Base-by-base conservation (phyloP, 2,888 invertebrate species). In the Embidobia sp. region DNA sequence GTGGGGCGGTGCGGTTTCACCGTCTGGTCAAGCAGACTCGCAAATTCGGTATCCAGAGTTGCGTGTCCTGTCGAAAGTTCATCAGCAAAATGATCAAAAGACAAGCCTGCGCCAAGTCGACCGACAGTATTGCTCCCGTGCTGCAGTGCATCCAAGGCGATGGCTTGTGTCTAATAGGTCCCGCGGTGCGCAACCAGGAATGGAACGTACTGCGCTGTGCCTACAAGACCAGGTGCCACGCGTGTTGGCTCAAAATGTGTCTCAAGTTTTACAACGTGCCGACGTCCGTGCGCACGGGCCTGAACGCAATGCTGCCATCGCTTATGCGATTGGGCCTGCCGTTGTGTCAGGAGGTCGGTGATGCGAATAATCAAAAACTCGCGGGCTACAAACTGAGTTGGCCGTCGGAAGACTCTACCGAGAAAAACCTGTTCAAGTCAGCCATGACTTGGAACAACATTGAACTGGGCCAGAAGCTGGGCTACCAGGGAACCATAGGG, bases 241-340 rank as follows among this genome's bases (percentile, higher is more conserved):
- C 96, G 10, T 97, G 97, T 88, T 96, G 97, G 95, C 91, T 97
- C 7, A 95, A 94, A 90, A 93, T 95, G 91, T 96, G 96, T 87
- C 90, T 96, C 40, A 93, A 94, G 84, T 93, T 94, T 72, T 95
- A 95, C 89, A 94, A 95, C 89, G 93, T 96, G 86, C 94, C 96
- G 51, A 90, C 92, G 19, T 92, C 92, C 33, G 91, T 95, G 72
- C 93, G 93, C 85, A 91, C 93, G 74, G 93, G 93, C 51, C 90
- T 96, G 59, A 92, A 92, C 77, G 91, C 93, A 55, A 92, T 95
- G 90, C 90, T 96, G 80, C 95, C 95, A 0, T 90, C 92, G 26
- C 91, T 92, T 79, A 93, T 94, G 93, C 85, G 86, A 74, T 81
- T 85, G 66, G 83, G 86, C 7, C 63, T 87, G 49, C 75, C 83